Base-by-base conservation (phyloP, 2,797 vertebrate genomes). In the Iguana delicatissima region DNA sequence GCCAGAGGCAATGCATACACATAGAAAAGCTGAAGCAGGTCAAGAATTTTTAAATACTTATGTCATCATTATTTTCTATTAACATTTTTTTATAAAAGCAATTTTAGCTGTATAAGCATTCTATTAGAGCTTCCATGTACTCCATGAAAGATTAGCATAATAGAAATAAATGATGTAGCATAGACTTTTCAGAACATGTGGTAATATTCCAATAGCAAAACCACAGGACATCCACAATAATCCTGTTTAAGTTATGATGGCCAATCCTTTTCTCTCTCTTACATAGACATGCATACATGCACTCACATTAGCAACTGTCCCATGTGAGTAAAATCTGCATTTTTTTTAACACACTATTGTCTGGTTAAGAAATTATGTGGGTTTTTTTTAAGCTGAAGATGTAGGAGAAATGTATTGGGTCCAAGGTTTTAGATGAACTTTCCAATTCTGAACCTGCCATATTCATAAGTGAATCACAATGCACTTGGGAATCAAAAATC, bases 51-150 rank as follows among this genome's bases (percentile, higher is more conserved):
- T 8, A 67, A 67, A 67, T 24, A 50, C 52, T 67, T 42, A 10
- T 73, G 4, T 87, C 57, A 55, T 83, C 42, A 76, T 83, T 72
- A 84, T 87, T 90, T 90, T 90, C 42, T 38, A 64, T 87, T 86
- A 59, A 18, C 6, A 59, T 20, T 76, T 35, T 18, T 62, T 80
- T 81, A 57, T 82, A 90, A 82, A 74, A n/a, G 32, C 55, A 76
- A 82, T 55, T 32, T 80, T 86, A 82, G 84, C 84, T 90, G 32
- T 26, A 6, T 50, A 81, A 86, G 89, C 77, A 82, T n/a, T 64
- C 52, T 52, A 59, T 50, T 67, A 42, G 13, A 85, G 59, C 24
- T 52, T 42, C 24, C 22, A 42, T 84, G 35, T 9, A n/a, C 50
- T 81, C 81, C 20, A 82, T 82, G 85, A 86, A 74, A 81, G 35